A percentile compares a stretch with the other conserved stretches of the same genome.
Evolutionary conservation across 1,140 invertebrate genomes (phyloP).

Genomic region (Procambarus clarkii): DNA sequence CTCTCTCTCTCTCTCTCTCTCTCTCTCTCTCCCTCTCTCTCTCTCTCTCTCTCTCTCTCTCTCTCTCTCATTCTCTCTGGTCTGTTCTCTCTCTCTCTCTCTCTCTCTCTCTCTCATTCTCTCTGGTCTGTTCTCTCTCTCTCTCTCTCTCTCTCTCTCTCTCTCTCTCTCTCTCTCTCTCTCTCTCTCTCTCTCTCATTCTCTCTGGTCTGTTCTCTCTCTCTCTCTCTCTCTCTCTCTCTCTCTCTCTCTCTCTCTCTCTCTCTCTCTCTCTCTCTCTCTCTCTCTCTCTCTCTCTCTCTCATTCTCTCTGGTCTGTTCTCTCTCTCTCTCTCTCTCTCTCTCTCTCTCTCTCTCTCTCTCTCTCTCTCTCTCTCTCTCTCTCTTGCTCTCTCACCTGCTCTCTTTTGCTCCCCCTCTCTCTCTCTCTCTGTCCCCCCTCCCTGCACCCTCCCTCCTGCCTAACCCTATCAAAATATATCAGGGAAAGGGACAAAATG

Average conservation of each 20-base stretch:
- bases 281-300: not conserved
- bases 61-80: no score
- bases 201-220: no score
- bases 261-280: not conserved
- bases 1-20: not conserved
- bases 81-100: no score
- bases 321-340: not conserved
- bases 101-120: no score
- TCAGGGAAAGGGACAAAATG: no score
- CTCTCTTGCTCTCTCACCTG: no score
- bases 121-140: no score
- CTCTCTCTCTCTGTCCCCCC: no score
- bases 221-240: slow-evolving; percentile 8
- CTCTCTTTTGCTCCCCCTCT: no score
- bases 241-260: slow-evolving; percentile 17
- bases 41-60: not conserved
- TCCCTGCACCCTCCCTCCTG: no score
- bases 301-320: no score
- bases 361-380: slow-evolving; percentile 23
- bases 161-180: slow-evolving; percentile 3
- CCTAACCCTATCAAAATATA: no score
- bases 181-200: not conserved
- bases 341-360: not conserved
- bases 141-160: not conserved
- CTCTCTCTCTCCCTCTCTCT: not conserved